A percentile compares a stretch with the other conserved stretches of the same genome.
These are phyloP conservation scores for Acrossocheilus fasciatus DNA, from an alignment of 2,797 vertebrate genomes.

Conservation along the genomic window DNA sequence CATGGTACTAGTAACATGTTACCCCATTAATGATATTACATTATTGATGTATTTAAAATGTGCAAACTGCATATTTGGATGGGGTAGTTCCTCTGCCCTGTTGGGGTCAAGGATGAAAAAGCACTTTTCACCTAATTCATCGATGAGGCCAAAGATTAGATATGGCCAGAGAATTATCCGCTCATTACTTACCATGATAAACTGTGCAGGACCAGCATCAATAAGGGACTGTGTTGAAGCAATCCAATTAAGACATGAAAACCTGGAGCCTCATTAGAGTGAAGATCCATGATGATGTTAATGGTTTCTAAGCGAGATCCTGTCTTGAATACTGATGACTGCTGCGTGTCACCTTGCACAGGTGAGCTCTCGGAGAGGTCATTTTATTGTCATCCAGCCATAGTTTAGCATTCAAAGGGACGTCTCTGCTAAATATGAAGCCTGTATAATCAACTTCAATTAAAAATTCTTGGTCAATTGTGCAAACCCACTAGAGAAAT, in stretches of 20 bases:
- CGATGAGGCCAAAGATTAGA: conserved; percentile 67
- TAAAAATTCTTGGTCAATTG: conserved; percentile 45
- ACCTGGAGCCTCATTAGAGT: conserved; percentile 81
- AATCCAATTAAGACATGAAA: conserved; percentile 83
- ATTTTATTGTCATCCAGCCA: conserved; percentile 41
- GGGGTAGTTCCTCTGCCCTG: not conserved
- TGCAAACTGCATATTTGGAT: not conserved
- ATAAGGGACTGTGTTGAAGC: conserved; percentile 82
- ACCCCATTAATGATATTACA: not conserved
- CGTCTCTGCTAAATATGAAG: conserved; percentile 21
- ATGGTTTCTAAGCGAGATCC: conserved; percentile 76
- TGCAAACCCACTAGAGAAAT: conserved; percentile 50
- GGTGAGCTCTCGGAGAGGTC: conserved; percentile 69
- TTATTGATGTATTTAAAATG: not conserved
- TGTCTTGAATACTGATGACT: conserved; percentile 80
- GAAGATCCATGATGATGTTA: conserved; percentile 82
- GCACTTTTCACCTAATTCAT: conserved; percentile 28
- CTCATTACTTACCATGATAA: conserved; percentile 87
- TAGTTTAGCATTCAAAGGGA: conserved; percentile 51
- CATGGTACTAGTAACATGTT: not conserved
- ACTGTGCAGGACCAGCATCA: conserved; percentile 84
- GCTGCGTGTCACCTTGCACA: conserved; percentile 69
- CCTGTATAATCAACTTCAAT: conserved; percentile 54
- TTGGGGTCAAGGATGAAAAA: conserved; percentile 32
- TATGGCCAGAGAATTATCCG: conserved; percentile 81